Percentiles rank a stretch among this genome's conserved stretches.
Conservation (phyloP, 2,797 vertebrate species). For the Lemur catta region DNA sequence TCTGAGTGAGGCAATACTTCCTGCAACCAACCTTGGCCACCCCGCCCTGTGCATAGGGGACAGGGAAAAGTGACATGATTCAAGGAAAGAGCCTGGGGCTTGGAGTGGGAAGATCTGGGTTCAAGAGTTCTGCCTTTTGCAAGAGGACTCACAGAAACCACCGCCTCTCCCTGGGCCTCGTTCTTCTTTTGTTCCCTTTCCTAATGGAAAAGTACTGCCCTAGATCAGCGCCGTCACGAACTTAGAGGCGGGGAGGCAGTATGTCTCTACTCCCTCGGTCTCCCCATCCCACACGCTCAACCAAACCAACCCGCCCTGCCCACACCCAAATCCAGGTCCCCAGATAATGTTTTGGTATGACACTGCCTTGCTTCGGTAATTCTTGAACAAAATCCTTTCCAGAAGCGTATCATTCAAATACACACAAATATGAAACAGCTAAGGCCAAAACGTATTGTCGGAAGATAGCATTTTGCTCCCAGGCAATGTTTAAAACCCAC, state of each 20-base stretch:
- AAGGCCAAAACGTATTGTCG: neutral
- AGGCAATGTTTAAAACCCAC: neutral
- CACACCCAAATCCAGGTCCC: neutral
- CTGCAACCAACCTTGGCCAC: too few species aligned
- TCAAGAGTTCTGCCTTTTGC: neutral
- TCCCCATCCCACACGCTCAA: neutral
- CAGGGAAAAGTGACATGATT: neutral
- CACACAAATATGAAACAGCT: neutral
- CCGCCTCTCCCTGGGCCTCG: neutral
- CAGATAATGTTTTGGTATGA: neutral
- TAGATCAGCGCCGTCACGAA: neutral
- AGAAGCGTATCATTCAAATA: neutral
- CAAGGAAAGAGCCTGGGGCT: neutral
- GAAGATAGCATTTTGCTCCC: neutral
- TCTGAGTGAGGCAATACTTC: neutral
- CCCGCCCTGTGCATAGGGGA: accelerated
- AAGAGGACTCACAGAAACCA: neutral
- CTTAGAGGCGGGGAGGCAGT: neutral
- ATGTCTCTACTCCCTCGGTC: neutral
- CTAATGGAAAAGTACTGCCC: neutral
- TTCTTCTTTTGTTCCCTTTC: neutral
- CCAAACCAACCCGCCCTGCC: neutral
- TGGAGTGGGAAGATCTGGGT: neutral
- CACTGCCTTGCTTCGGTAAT: neutral
- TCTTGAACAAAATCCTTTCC: neutral